Evolutionary conservation across 2,888 invertebrate species (phyloP).

Genomic region (Nasonia oneida): DNA sequence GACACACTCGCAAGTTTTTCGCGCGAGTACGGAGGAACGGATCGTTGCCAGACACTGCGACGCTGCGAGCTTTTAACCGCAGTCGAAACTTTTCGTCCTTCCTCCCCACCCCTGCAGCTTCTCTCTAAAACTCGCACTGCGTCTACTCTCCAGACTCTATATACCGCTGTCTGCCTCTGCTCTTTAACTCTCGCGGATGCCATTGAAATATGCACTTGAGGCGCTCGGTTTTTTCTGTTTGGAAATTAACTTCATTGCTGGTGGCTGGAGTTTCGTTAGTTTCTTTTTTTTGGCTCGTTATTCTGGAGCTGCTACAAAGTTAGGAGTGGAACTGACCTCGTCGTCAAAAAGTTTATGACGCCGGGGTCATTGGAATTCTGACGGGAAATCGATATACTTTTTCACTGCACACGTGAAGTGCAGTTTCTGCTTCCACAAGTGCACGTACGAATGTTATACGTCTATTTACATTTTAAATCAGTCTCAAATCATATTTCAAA

Average conservation of each 20-base stretch:
- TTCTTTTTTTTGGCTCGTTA: background rate
- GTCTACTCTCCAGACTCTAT: background rate
- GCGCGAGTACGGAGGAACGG: background rate
- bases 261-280: background rate
- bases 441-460: background rate
- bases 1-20: background rate
- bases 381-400: background rate
- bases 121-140: background rate
- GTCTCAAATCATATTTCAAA: background rate
- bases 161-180: background rate
- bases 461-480: conserved; percentile 11
- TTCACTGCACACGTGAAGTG: background rate
- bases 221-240: conserved; percentile 22
- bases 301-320: background rate
- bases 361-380: background rate
- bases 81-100: conserved; percentile 43
- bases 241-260: conserved; percentile 46
- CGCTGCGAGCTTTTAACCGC: conserved; percentile 47
- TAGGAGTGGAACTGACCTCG: conserved; percentile 11
- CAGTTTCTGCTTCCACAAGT: background rate
- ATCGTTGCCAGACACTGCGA: conserved; percentile 23
- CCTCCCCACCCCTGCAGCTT: background rate
- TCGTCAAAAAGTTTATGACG: conserved; percentile 24
- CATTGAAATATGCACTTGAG: conserved; percentile 48
- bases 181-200: conserved; percentile 32